phyloP scores from a whole-genome alignment of 2,888 invertebrate species.

The Tinea semifulvella region DNA sequence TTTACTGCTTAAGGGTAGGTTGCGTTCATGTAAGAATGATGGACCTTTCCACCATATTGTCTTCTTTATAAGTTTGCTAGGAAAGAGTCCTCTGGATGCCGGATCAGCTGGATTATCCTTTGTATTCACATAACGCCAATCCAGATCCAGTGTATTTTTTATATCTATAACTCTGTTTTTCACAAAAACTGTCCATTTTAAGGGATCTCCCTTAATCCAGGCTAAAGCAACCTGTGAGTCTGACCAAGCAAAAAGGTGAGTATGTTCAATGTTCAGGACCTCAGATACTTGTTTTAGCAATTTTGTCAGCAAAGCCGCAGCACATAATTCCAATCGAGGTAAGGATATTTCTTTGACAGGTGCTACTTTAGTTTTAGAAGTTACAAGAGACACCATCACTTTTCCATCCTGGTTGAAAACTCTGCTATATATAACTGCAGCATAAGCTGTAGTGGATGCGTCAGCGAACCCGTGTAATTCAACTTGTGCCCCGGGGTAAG shows the following conservation, averaged over 20 bases:
- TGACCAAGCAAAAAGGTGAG: slow-evolving; percentile 20
- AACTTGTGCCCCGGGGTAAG: background rate
- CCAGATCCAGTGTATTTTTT: slow-evolving; percentile 16
- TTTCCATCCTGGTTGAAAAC: background rate
- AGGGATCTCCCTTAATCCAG: slow-evolving; percentile 22
- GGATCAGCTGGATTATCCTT: slow-evolving; percentile 24
- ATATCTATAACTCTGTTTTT: slow-evolving; percentile 24
- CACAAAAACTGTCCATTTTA: slow-evolving; percentile 23
- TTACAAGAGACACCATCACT: slow-evolving; percentile 16
- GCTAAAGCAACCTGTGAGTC: slow-evolving; percentile 24
- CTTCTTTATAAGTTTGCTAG: slow-evolving; percentile 16
- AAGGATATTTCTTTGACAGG: slow-evolving; percentile 20
- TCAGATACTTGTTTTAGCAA: slow-evolving; percentile 12
- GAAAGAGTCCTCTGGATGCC: slow-evolving; percentile 23
- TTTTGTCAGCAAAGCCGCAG: slow-evolving; percentile 15
- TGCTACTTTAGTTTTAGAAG: slow-evolving; percentile 22
- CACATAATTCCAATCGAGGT: slow-evolving; percentile 22
- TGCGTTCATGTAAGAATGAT: background rate
- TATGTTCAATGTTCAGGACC: slow-evolving; percentile 15
- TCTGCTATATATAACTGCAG: slow-evolving; percentile 21
- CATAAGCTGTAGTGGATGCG: slow-evolving; percentile 20
- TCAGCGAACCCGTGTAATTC: slow-evolving; percentile 22
- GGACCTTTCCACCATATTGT: slow-evolving; percentile 21
- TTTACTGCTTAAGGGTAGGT: background rate
- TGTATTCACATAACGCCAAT: slow-evolving; percentile 22